phyloP scores from a whole-genome alignment of 2,888 invertebrate genomes.

The Allacma fusca region DNA sequence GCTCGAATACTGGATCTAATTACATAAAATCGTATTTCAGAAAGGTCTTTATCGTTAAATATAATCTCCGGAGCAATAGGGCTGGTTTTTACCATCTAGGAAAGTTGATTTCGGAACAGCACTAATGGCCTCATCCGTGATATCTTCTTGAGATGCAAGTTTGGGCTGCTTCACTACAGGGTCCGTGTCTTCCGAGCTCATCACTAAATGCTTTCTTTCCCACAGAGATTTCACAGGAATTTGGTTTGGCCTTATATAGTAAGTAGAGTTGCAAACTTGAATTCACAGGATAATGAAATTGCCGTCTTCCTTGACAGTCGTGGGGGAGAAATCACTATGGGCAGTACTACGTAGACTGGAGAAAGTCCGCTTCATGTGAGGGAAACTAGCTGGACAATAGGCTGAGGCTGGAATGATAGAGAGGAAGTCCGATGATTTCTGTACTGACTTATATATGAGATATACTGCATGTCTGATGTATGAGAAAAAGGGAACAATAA shows the following conservation, averaged over 20 bases:
- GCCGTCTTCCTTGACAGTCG: too few relatives aligned
- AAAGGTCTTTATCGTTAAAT: not conserved
- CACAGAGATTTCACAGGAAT: not conserved
- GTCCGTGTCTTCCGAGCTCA: not conserved
- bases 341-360: too few relatives aligned
- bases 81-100: slow-evolving; percentile 35
- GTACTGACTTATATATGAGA: not conserved
- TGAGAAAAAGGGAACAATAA: not conserved
- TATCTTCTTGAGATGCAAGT: slow-evolving; percentile 38
- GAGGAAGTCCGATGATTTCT: not conserved
- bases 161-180: slow-evolving; percentile 30
- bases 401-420: too few relatives aligned
- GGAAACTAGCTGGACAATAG: not conserved
- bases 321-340: too few relatives aligned
- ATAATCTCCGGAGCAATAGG: too few relatives aligned
- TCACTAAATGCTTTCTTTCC: not conserved
- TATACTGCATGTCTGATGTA: not conserved
- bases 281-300: not conserved
- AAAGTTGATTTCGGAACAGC: slow-evolving; percentile 16
- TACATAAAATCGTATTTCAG: not conserved
- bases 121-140: slow-evolving; percentile 27
- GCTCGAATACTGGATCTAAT: slow-evolving; percentile 39
- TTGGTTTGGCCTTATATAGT: not conserved
- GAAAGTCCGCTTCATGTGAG: too few relatives aligned
- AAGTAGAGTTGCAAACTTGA: not conserved